Evolutionary conservation across 2,797 vertebrate genomes (phyloP).

Genomic region (Novumbra hubbsi): DNA sequence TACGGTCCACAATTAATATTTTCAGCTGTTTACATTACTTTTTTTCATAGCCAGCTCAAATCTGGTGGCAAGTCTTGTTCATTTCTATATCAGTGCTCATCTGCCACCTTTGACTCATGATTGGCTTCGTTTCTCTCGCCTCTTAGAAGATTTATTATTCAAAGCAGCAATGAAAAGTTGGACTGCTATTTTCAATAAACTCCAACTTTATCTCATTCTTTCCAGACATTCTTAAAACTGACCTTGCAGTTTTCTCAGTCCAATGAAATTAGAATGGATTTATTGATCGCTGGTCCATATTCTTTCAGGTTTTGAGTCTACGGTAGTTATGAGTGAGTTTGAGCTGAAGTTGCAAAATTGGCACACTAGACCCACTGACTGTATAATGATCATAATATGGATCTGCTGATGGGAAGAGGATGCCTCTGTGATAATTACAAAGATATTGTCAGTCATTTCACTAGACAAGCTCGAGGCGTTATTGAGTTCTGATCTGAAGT

Average conservation of each 20-base stretch:
- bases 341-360: slow-evolving; percentile 31
- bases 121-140: background rate
- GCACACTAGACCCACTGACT: slow-evolving; percentile 27
- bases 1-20: no score
- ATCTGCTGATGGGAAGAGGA: slow-evolving; percentile 30
- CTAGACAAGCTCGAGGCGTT: background rate
- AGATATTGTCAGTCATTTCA: slow-evolving; percentile 10
- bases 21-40: no score
- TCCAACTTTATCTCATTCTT: slow-evolving; percentile 49
- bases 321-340: slow-evolving; percentile 29
- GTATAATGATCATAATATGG: slow-evolving; percentile 48
- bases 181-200: slow-evolving; percentile 14
- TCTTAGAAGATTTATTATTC: background rate
- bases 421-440: slow-evolving; percentile 36
- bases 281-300: slow-evolving; percentile 51
- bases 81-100: background rate
- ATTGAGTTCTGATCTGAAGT: background rate
- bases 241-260: slow-evolving; percentile 59
- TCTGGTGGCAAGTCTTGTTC: no score
- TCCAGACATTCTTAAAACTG: slow-evolving; percentile 51
- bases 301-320: slow-evolving; percentile 33
- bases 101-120: background rate
- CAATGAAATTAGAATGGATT: slow-evolving; percentile 70
- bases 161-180: background rate
- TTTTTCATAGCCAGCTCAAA: no score